phyloP scores from a whole-genome alignment of 2,888 invertebrate species.

The Drosophila paramelanica region DNA sequence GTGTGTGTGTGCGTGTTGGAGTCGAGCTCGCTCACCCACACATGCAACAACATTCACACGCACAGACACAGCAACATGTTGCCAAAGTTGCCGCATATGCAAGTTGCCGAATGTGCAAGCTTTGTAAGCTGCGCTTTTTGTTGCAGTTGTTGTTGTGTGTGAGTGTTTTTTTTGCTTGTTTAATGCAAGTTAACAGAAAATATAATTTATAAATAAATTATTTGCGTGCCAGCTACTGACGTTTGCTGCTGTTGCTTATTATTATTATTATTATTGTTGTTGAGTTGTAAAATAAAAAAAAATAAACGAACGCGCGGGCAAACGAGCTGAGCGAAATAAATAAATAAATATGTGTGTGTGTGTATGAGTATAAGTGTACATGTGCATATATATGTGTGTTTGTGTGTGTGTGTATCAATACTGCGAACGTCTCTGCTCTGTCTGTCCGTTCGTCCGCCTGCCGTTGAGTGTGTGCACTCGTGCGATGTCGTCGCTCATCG shows the following conservation, averaged over 20 bases:
- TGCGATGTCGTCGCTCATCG: slow-evolving; percentile 58
- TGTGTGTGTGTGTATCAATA: slow-evolving; percentile 50
- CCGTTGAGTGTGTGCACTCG: slow-evolving; percentile 56
- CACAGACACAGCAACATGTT: slow-evolving; percentile 50
- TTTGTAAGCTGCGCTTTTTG: slow-evolving; percentile 2
- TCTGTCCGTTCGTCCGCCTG: slow-evolving; percentile 21
- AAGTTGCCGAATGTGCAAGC: slow-evolving; percentile 57
- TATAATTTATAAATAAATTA: slow-evolving; percentile 60
- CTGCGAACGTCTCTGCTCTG: slow-evolving; percentile 48
- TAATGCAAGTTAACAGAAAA: slow-evolving; percentile 49
- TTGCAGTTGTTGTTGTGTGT: background rate
- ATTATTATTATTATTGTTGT: slow-evolving; percentile 49
- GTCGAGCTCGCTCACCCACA: slow-evolving; percentile 32
- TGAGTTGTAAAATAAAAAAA: slow-evolving; percentile 54
- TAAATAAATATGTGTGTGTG: slow-evolving; percentile 48
- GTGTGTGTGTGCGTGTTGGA: slow-evolving; percentile 21
- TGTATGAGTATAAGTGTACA: slow-evolving; percentile 1
- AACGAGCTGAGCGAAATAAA: slow-evolving; percentile 59
- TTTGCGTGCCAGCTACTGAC: slow-evolving; percentile 52
- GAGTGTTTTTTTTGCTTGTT: slow-evolving; percentile 32
- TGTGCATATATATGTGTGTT: slow-evolving; percentile 9
- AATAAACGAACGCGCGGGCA: slow-evolving; percentile 47
- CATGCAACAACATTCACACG: slow-evolving; percentile 3
- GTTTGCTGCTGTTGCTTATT: slow-evolving; percentile 21
- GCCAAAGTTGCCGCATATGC: slow-evolving; percentile 47